These are phyloP conservation scores for Monodelphis domestica DNA, from an alignment of 2,797 vertebrate genomes.

Conservation along the genomic window DNA sequence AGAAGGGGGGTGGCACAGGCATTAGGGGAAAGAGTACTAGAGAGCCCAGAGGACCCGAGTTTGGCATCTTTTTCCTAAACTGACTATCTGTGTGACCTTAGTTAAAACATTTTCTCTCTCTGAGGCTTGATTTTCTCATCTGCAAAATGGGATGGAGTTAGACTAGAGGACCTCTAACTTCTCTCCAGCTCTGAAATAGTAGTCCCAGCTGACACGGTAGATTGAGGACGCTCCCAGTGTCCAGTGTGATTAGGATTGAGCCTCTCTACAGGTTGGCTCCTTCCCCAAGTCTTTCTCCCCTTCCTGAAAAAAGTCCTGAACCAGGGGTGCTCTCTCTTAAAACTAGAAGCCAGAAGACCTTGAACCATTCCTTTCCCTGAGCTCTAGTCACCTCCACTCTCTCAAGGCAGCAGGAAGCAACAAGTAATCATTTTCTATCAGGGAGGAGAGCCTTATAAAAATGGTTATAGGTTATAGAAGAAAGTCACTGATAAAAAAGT, in stretches of 20 bases:
- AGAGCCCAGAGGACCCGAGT: neutral
- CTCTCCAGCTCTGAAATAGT: neutral
- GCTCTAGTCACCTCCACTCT: neutral
- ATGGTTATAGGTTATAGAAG: neutral
- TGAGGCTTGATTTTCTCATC: neutral
- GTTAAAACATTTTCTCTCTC: neutral
- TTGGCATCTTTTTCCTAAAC: neutral
- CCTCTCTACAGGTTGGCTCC: neutral
- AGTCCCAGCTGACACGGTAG: neutral
- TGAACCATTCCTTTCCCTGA: neutral
- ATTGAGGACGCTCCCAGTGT: neutral
- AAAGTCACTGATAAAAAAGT: neutral
- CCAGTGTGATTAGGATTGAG: neutral
- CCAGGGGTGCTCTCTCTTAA: neutral
- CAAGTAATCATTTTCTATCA: neutral
- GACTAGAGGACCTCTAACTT: neutral
- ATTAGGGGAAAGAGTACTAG: neutral
- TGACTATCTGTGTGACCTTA: neutral
- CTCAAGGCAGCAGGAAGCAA: neutral
- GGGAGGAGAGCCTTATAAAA: neutral
- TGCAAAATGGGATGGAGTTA: neutral
- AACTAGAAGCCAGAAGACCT: neutral
- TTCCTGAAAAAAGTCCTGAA: neutral
- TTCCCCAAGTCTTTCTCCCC: neutral
- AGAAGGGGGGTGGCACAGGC: neutral